A percentile compares a stretch with the other conserved stretches of the same genome.
Conservation (phyloP, 2,888 invertebrate genomes). For the Junonia oenone region DNA sequence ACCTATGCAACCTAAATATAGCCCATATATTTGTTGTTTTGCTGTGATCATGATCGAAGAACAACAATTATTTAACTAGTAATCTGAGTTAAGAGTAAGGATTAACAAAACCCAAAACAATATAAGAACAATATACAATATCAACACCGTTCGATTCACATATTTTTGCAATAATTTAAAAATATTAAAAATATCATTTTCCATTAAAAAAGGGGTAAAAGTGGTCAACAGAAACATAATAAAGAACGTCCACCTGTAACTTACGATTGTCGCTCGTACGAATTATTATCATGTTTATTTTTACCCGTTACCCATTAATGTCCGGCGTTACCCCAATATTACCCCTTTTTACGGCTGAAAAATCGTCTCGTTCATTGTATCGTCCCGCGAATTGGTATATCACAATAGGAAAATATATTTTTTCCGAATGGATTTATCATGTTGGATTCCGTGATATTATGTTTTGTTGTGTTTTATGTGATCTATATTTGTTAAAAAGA, state of each 20-base stretch:
- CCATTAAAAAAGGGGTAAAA: conserved; percentile 2
- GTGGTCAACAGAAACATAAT: conserved; percentile 42
- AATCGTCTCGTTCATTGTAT: conserved; percentile 9
- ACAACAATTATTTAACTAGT: too few species aligned
- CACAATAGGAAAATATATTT: background rate
- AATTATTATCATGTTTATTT: conserved; percentile 42
- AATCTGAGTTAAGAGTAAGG: background rate
- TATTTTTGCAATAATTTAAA: background rate
- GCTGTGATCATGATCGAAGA: too few species aligned
- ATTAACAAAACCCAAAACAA: background rate
- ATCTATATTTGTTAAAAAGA: too few species aligned
- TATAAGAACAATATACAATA: background rate
- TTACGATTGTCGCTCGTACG: conserved; percentile 30
- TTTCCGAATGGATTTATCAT: background rate
- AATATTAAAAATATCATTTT: background rate
- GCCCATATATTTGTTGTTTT: too few species aligned
- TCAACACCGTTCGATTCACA: background rate
- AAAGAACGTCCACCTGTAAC: conserved; percentile 39
- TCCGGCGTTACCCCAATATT: conserved; percentile 12
- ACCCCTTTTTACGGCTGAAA: conserved; percentile 8
- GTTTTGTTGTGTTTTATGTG: background rate
- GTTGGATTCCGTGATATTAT: background rate
- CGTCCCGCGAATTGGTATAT: background rate
- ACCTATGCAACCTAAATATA: too few species aligned
- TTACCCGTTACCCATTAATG: conserved; percentile 28